These are phyloP conservation scores for Caenorhabditis imperialis DNA, from an alignment of 2,888 invertebrate species.

Conservation along the genomic window DNA sequence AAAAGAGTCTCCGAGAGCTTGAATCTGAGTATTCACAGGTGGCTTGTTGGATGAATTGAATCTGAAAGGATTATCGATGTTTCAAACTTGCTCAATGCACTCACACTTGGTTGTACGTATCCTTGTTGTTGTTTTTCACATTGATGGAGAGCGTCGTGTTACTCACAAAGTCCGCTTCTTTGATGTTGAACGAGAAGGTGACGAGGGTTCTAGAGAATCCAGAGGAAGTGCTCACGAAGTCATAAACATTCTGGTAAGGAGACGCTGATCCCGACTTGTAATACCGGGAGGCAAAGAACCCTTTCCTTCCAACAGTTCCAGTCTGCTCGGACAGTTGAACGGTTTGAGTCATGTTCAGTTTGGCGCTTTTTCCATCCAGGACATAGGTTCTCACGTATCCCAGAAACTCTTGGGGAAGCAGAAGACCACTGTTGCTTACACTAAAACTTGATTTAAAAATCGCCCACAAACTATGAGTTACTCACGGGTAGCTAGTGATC, in stretches of 20 bases:
- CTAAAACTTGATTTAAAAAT: too few species aligned
- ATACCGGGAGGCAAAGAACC: constrained; percentile 31
- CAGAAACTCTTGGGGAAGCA: constrained; percentile 36
- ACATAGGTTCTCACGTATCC: constrained; percentile 36
- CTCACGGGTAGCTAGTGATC: constrained; percentile 20
- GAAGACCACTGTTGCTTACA: constrained; percentile 2
- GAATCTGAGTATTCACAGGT: neutral
- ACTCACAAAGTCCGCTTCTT: constrained; percentile 24
- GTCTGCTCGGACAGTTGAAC: neutral
- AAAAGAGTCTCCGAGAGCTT: constrained; percentile 9
- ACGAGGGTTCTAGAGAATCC: neutral
- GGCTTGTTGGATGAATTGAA: constrained; percentile 14
- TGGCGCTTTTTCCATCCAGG: constrained; percentile 7
- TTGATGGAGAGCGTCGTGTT: constrained; percentile 11
- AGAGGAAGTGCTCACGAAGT: neutral
- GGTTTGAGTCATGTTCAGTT: neutral
- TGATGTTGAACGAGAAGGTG: constrained; percentile 2
- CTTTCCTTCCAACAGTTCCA: constrained; percentile 10
- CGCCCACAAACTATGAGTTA: too few species aligned
- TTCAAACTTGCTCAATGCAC: neutral
- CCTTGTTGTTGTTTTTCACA: constrained; percentile 6
- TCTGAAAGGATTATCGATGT: neutral
- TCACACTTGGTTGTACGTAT: constrained; percentile 14
- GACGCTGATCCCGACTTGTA: constrained; percentile 16
- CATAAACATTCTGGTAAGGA: constrained; percentile 1